A percentile compares a stretch with the other conserved stretches of the same genome.
These are phyloP conservation scores for Ochropleura leucogaster DNA, from an alignment of 2,888 invertebrate genomes.

Conservation along the genomic window DNA sequence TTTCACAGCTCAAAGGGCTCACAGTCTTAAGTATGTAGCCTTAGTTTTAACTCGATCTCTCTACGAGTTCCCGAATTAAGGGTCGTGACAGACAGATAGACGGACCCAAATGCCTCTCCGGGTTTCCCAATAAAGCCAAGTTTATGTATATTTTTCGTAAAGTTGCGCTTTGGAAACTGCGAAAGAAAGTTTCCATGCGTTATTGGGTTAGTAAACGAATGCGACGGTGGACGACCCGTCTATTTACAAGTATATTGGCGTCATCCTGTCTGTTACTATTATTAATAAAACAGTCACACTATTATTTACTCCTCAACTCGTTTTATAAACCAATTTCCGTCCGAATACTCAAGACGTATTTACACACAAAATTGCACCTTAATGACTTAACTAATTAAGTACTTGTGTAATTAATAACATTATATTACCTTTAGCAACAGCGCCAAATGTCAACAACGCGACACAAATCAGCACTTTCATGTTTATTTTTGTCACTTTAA, in stretches of 20 bases:
- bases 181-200: not conserved
- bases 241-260: constrained; percentile 23
- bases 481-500: constrained; percentile 54
- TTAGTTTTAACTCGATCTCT: too few species aligned
- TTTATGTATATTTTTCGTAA: not conserved
- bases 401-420: not conserved
- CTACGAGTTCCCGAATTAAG: too few species aligned
- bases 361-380: not conserved
- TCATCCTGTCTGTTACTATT: constrained; percentile 36
- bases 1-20: too few species aligned
- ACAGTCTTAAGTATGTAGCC: too few species aligned
- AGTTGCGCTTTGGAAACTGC: not conserved
- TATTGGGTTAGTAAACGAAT: constrained; percentile 8
- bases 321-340: not conserved
- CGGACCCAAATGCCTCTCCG: too few species aligned
- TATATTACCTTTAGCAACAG: constrained; percentile 47
- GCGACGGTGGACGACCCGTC: not conserved
- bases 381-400: not conserved
- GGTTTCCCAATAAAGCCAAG: too few species aligned
- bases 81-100: too few species aligned
- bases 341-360: not conserved
- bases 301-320: not conserved
- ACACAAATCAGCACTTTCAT: constrained; percentile 66
- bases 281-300: constrained; percentile 5
- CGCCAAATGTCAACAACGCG: constrained; percentile 44